Evolutionary conservation across 2,113 vertebrate species (phyloP).

Genomic region (Bubo bubo): DNA sequence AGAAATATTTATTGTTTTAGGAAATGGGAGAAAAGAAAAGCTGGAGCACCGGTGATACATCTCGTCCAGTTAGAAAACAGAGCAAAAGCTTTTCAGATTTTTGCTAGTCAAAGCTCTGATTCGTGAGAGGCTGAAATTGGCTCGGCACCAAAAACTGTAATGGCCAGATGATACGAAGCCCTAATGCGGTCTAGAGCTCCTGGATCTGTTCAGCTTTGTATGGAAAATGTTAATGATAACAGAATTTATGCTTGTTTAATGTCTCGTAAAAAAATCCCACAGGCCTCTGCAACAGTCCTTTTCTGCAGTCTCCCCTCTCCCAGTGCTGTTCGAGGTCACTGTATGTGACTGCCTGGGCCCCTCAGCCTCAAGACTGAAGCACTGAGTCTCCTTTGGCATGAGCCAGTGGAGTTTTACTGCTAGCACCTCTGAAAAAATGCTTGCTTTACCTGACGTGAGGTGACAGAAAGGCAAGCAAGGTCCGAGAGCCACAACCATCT

Average conservation of each 20-base stretch:
- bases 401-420: neutral
- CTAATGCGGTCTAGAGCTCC: slow-evolving; percentile 17
- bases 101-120: neutral
- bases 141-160: slow-evolving; percentile 8
- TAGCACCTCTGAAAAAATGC: neutral
- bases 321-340: neutral
- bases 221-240: neutral
- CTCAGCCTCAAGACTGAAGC: neutral
- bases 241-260: slow-evolving; percentile 22
- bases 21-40: slow-evolving; percentile 40
- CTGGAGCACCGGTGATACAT: slow-evolving; percentile 23
- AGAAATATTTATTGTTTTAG: slow-evolving; percentile 64
- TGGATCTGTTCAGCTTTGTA: slow-evolving; percentile 4
- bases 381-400: neutral
- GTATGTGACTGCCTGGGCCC: neutral
- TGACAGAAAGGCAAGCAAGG: neutral
- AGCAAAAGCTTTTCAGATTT: slow-evolving; percentile 2
- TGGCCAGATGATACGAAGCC: slow-evolving; percentile 12
- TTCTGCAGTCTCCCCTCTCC: neutral
- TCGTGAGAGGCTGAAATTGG: slow-evolving; percentile 5
- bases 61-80: slow-evolving; percentile 16
- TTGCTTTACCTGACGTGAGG: neutral
- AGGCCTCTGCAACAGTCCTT: neutral
- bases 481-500: neutral
- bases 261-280: neutral